Evolutionary conservation across 2,888 invertebrate species (phyloP).

Genomic region (Amiota communis): DNA sequence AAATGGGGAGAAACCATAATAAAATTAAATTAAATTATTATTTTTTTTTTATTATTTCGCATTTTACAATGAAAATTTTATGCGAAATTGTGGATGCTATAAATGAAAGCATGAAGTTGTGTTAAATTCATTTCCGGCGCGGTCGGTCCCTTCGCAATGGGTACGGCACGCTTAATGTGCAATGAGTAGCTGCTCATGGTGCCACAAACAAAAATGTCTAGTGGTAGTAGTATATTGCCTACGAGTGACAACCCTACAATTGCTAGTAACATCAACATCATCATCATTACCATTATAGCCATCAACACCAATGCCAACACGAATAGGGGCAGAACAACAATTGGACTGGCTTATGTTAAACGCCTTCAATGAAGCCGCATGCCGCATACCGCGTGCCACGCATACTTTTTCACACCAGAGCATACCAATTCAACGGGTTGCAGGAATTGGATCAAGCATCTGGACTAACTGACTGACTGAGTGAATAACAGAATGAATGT

Average conservation of each 20-base stretch:
- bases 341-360: background rate
- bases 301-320: background rate
- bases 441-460: background rate
- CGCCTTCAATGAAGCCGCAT: conserved; percentile 8
- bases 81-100: conserved; percentile 7
- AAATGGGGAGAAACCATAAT: background rate
- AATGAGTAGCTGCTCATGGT: background rate
- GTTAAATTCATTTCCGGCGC: conserved; percentile 27
- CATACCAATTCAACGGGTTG: background rate
- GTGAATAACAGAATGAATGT: background rate
- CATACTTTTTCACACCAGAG: background rate
- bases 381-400: conserved; percentile 1
- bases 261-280: conserved; percentile 10
- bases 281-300: background rate
- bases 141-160: background rate
- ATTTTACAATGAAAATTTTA: conserved; percentile 3
- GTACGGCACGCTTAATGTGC: conserved; percentile 13
- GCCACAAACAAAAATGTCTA: conserved; percentile 3
- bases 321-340: background rate
- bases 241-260: conserved; percentile 9
- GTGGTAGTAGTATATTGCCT: too few relatives aligned
- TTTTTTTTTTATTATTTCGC: background rate
- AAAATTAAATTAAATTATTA: conserved; percentile 18
- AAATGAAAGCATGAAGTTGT: conserved; percentile 13
- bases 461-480: background rate